Evolutionary conservation across 2,797 vertebrate species (phyloP), one percentile per base, ranked within the genome.

Genomic region (Amblyraja radiata): DNA sequence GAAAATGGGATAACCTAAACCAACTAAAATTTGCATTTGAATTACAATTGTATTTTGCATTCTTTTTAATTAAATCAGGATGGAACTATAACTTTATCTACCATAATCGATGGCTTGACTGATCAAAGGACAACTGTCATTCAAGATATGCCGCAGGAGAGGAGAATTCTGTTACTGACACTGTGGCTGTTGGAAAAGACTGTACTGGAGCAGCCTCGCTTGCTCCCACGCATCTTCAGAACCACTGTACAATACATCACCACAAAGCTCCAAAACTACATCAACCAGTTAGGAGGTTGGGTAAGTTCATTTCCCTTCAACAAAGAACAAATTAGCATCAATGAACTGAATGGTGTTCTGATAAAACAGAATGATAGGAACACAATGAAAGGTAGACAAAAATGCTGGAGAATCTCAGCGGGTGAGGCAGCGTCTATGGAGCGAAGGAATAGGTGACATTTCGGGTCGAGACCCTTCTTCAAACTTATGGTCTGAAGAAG

Each of bases 141-240:
- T 7, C 93, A 0, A 5, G 96, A 94, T 93, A 94, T 98, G 79
- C 96, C 96, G 0, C 94, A 32, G 25, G 98, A 99, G 94, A 97
- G 95, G 78, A 94, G 97, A 78, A 91, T 94, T 18, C 3, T 98
- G 94, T 95, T 97, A 81, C 93, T 98, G 83, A 95, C 97, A 3
- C 96, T 99, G 96, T 94, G 97, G 0, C 93, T 99, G 93, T 96
- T 97, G 94, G 98, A 95, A 94, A 96, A 96, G n/a, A 97, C 98
- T 73, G 97, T 96, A 0, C 93, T 96, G 11, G 95, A 93, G 11
- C 93, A 95, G 0, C 98, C 99, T 0, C 32, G 21, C 0, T 94
- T 98, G 92, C 95, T 99, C 1, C 94, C 80, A 0, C 88, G 14
- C 28, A 96, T 97, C 93, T 98, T 96, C 68, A 74, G 1, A 76